Evolutionary conservation across 2,797 vertebrate genomes (phyloP).

Genomic region (Alcedo atthis): DNA sequence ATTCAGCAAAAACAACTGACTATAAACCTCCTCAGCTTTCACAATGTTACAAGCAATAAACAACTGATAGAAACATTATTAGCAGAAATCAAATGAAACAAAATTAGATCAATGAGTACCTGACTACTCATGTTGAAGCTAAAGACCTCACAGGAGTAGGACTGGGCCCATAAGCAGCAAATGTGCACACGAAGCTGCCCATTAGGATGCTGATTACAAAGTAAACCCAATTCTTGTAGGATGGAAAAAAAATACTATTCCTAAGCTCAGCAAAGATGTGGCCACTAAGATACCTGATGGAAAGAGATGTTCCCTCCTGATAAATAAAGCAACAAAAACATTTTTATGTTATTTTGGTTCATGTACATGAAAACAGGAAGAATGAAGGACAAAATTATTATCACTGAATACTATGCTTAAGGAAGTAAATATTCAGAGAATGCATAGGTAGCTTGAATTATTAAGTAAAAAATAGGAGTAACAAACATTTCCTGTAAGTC

Average conservation of each 20-base stretch:
- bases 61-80: neutral
- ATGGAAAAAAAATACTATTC: neutral
- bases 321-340: neutral
- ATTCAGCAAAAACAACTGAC: neutral
- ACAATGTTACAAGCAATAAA: neutral
- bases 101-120: neutral
- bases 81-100: neutral
- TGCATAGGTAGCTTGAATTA: neutral
- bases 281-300: neutral
- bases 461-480: neutral
- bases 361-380: neutral
- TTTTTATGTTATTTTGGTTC: neutral
- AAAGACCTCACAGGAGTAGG: neutral
- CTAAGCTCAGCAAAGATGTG: neutral
- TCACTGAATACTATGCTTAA: neutral
- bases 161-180: neutral
- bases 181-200: neutral
- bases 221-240: neutral
- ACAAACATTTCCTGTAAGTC: neutral
- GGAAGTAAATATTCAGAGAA: neutral
- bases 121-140: neutral
- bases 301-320: neutral
- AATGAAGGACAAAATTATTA: neutral
- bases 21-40: neutral
- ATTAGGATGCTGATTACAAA: neutral